These are phyloP conservation scores for Harpalus rubripes DNA, from an alignment of 2,888 invertebrate species.

Conservation along the genomic window DNA sequence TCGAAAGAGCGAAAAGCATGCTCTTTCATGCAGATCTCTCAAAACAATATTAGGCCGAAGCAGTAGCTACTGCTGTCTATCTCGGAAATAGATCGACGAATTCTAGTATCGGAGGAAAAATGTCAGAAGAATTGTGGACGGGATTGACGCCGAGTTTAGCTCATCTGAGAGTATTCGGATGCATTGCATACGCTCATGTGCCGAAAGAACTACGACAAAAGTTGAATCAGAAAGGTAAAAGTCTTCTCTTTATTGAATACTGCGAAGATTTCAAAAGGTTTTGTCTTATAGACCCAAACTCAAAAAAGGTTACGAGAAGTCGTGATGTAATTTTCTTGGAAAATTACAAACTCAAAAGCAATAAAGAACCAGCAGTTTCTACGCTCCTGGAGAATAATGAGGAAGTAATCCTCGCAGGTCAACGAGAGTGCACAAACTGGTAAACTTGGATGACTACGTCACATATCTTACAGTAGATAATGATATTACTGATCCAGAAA, in stretches of 20 bases:
- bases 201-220: slow-evolving; percentile 67
- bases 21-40: slow-evolving; percentile 50
- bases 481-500: slow-evolving; percentile 34
- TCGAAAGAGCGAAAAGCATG: neutral
- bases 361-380: neutral
- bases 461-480: slow-evolving; percentile 20
- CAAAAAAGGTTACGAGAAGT: slow-evolving; percentile 3
- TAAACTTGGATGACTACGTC: neutral
- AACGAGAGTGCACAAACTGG: neutral
- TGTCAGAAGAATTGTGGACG: slow-evolving; percentile 59
- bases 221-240: slow-evolving; percentile 65
- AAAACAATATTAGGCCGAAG: slow-evolving; percentile 71
- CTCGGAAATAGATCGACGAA: slow-evolving; percentile 18
- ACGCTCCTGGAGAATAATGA: too few species aligned
- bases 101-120: slow-evolving; percentile 19
- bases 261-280: slow-evolving; percentile 71
- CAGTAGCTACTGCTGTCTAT: slow-evolving; percentile 63
- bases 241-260: slow-evolving; percentile 69
- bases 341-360: neutral
- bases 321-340: too few species aligned
- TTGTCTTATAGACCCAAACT: slow-evolving; percentile 69
- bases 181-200: slow-evolving; percentile 62
- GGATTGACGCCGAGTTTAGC: slow-evolving; percentile 69
- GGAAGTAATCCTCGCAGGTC: slow-evolving; percentile 72
- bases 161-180: slow-evolving; percentile 70